Base-by-base conservation (phyloP, 2,113 vertebrate genomes). In the Brachyistius frenatus region DNA sequence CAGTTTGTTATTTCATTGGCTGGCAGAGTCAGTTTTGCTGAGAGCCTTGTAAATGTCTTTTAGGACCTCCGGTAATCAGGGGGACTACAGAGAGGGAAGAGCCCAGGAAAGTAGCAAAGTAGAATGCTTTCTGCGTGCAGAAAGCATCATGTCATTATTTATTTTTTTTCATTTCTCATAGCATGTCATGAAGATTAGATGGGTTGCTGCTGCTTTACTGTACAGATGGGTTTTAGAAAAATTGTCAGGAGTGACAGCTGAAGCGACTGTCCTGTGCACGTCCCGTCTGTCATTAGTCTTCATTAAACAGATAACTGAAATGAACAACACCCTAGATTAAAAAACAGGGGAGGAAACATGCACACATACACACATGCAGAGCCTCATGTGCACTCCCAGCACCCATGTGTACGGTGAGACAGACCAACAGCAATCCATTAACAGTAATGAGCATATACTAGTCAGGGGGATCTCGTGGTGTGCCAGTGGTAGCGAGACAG, bases 1-100 rank as follows among this genome's bases (percentile, higher is more conserved):
- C 80, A 76, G 71, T 87, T 89, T 86, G 78, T 84, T 89, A 87
- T 87, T 91, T 90, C 73, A 85, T 76, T 57, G 75, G 73, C 80
- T 83, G 74, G 81, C 90, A 84, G 71, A 84, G 80, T 76, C 66
- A 30, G 79, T 80, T 88, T 73, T 76, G 75, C 54, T 86, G 86
- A 91, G 77, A 76, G 78, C 54, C 77, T 87, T 85, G 86, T 83
- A 87, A 90, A 85, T 71, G 82, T 87, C 71, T 77, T 85, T 68
- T 66, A 80, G 72, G 83, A 70, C 78, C 75, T 83, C 32, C 15
- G 56, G 77, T 83, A 80, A 79, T 75, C 74, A 74, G 64, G 2
- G 49, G 30, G 5, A 46, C 73, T 67, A 32, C 15, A n/a, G 58
- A 68, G 53, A 71, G 47, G 73, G 60, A 32, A 11, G 49, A 80